Conservation (phyloP, 1,140 invertebrate species). For the Rhagoletis zephyria region DNA sequence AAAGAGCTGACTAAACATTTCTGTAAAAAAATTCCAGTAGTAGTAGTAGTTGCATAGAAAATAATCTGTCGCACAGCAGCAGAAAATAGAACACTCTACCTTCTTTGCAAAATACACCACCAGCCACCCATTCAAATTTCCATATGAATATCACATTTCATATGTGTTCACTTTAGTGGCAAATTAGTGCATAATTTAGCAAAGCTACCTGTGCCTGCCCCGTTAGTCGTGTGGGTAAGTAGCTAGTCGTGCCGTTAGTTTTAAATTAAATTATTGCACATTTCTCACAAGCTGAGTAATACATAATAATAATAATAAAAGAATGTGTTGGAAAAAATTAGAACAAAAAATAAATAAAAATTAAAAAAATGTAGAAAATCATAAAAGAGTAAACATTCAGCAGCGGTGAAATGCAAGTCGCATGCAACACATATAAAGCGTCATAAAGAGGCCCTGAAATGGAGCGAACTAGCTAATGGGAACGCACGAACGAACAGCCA, state of each 20-base stretch:
- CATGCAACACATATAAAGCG: background rate
- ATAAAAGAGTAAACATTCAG: background rate
- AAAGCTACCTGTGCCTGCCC: background rate
- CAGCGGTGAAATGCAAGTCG: background rate
- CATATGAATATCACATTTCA: constrained; percentile 44
- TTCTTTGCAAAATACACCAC: background rate
- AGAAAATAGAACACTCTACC: constrained; percentile 15
- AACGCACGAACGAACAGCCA: background rate
- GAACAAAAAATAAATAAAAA: background rate
- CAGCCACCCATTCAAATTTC: background rate
- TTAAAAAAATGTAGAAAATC: background rate
- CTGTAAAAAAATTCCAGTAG: background rate
- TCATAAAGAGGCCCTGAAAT: constrained; percentile 1
- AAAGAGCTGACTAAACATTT: background rate
- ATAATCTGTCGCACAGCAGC: constrained; percentile 2
- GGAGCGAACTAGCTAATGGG: background rate
- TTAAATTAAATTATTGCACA: constrained; percentile 39
- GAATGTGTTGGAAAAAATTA: background rate
- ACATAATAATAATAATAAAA: constrained; percentile 6
- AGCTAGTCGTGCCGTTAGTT: constrained; percentile 29
- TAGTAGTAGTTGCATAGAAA: constrained; percentile 9
- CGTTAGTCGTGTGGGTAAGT: constrained; percentile 19
- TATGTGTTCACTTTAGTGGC: background rate
- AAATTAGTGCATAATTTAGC: constrained; percentile 36
- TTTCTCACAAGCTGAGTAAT: constrained; percentile 2